Evolutionary conservation across 2,888 invertebrate species (phyloP), one percentile per base, ranked within the genome.

Genomic region (Thecophora atra): DNA sequence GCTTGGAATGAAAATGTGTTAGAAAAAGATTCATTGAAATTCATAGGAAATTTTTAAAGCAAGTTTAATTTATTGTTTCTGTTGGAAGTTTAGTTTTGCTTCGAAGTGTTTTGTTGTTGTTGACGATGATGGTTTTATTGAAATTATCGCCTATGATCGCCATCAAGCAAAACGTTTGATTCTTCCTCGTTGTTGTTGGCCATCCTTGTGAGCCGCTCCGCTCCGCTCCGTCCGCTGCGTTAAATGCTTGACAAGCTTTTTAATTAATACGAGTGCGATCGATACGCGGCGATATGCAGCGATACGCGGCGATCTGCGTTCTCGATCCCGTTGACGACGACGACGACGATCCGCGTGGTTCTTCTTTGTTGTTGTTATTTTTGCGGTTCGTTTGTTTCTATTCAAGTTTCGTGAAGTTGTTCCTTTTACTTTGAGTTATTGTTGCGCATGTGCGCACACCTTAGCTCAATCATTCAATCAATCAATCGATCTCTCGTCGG

Each of bases 211-310:
- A 24, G 28, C 42, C n/a, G 28, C 19, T 19, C 17, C 19, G n/a
- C 69, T 51, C n/a, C 47, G 28, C 56, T 28, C 19, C 62, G 11
- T 54, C 30, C 7, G 30, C 28, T 6, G 28, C 37, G 30, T 42
- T 54, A 37, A 67, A 42, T 51, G 51, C 44, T 70, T 62, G 70
- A 62, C 70, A 70, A 62, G 70, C 70, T 51, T 70, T 70, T 70
- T 70, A 70, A 70, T 70, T 70, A 69, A 69, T 69, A 42, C 68
- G 68, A 58, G 42, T 30, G 62, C 70, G 70, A 70, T 70, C 67
- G 67, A 67, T 67, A 37, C 64, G 37, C 56, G 37, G 58, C 58
- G 67, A 54, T 67, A 64, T 47, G 52, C 67, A 19, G n/a, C 56
- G 56, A 54, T 21, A 24, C 56, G 47, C 65, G 52, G 44, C n/a